Evolutionary conservation across 1,140 invertebrate genomes (phyloP), one percentile per base, ranked within the genome.

Genomic region (Drosophila arizonae): DNA sequence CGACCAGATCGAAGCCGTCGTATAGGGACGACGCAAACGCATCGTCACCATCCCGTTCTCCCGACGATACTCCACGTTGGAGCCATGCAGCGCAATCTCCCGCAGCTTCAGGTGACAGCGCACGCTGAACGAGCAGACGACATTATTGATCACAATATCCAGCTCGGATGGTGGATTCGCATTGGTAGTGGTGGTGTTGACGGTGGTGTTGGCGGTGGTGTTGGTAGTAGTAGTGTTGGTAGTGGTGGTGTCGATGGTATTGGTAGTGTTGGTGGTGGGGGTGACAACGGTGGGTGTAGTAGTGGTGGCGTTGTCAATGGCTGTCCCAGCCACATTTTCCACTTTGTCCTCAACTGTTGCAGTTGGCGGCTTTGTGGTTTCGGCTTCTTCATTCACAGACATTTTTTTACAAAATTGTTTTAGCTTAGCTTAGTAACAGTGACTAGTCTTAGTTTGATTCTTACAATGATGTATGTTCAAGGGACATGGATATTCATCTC

Each of bases 21-120:
- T 97, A 82, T 96, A 95, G 2, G 98, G 98, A 82, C 95, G 95
- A 43, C 98, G 94, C 57, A 99, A 91, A 92, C 98, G 99, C 98
- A 99, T 99, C 15, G 97, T 98, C 28, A 99, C 95, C 97, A 99
- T 98, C 79, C 97, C 97, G 93, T 98, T 97, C 93, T 99, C 98
- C 89, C 97, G 95, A 68, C 96, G 95, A 91, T 97, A 99, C 90
- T 98, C 98, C 39, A 99, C 99, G 94, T 99, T 99, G 52, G 94
- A 93, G 79, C 97, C 98, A 80, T 96, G 95, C 76, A 97, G 93
- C 52, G 99, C 99, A 80, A 99, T 98, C 91, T 97, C 95, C 90
- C 97, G 95, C 77, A 99, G 93, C 94, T 99, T 98, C 74, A 99
- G 94, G 93, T 99, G 98, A 93, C 98, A 99, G 86, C 97, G 94